These are phyloP conservation scores for Diarsia dahlii DNA, from an alignment of 2,888 invertebrate species.

Conservation along the genomic window DNA sequence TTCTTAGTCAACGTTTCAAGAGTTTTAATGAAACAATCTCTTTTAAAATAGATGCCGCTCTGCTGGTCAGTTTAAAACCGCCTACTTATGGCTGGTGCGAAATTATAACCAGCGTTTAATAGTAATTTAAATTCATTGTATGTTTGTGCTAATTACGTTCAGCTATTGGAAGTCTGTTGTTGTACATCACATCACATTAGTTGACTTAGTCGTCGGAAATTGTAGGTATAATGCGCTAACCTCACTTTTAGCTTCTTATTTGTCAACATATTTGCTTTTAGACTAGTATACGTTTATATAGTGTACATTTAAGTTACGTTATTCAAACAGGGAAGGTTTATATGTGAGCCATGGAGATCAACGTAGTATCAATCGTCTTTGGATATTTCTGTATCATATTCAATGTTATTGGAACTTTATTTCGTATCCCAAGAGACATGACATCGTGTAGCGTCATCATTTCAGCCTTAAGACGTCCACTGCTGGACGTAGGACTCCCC, in stretches of 20 bases:
- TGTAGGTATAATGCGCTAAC: background rate
- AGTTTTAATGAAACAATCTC: background rate
- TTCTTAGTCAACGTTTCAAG: background rate
- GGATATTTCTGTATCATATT: background rate
- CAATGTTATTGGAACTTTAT: background rate
- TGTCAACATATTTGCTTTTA: background rate
- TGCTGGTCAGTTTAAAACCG: background rate
- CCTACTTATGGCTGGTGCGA: background rate
- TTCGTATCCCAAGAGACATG: background rate
- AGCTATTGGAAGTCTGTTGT: background rate
- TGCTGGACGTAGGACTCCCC: too few relatives aligned
- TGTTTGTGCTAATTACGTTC: background rate
- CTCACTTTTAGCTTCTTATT: background rate
- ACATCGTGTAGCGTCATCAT: background rate
- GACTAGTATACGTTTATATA: too few relatives aligned
- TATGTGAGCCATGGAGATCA: background rate
- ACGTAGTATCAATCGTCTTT: background rate
- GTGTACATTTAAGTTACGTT: background rate
- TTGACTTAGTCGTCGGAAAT: background rate
- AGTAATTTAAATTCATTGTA: background rate
- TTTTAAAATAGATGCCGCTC: slow-evolving; percentile 27
- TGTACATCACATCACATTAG: background rate
- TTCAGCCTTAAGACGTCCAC: too few relatives aligned
- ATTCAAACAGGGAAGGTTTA: background rate
- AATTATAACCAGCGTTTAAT: background rate